Evolutionary conservation across 2,888 invertebrate genomes (phyloP), one percentile per base, ranked within the genome.

Genomic region (Diplolepis rosae): DNA sequence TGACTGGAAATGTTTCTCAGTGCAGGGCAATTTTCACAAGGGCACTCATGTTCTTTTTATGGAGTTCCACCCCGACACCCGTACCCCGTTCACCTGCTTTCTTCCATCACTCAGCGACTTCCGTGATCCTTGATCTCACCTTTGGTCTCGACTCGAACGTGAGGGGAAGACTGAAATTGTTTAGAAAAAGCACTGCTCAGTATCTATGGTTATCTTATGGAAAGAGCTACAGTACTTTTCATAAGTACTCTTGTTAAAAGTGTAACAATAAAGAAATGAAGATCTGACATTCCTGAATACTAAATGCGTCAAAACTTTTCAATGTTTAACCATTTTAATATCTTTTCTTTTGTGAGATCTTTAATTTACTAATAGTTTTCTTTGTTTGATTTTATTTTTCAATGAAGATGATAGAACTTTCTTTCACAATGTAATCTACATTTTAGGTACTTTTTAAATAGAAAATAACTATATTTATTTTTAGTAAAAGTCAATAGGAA

Each of bases 31-130:
- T 80, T 79, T 77, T 76, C 76, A 68, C 74, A 68, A 75, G 73
- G 70, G 75, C 72, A 50, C 77, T 76, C 69, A 68, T 73, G 65
- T 71, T 70, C 75, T 79, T 80, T 76, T 77, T 76, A 74, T 69
- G 71, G 68, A 67, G 61, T 39, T 71, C 54, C 15, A 50, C 66
- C 67, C 73, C 28, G 66, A 67, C 65, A 35, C 72, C 61, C 61
- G 24, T 54, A 35, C 30, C 68, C 48, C 48, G 66, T 68, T 66
- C 52, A 50, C 66, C 65, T 70, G 50, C 51, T 28, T 61, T 45
- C 51, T 51, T 69, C 52, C 54, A 70, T 35, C 61, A 65, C 65
- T 71, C 66, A 52, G 32, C 30, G 30, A 50, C 52, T 65, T 51
- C 18, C 51, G 68, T 32, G 66, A 66, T 51, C 70, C 50, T 66